phyloP scores from a whole-genome alignment of 2,113 vertebrate genomes.

The Solenodon paradoxus region DNA sequence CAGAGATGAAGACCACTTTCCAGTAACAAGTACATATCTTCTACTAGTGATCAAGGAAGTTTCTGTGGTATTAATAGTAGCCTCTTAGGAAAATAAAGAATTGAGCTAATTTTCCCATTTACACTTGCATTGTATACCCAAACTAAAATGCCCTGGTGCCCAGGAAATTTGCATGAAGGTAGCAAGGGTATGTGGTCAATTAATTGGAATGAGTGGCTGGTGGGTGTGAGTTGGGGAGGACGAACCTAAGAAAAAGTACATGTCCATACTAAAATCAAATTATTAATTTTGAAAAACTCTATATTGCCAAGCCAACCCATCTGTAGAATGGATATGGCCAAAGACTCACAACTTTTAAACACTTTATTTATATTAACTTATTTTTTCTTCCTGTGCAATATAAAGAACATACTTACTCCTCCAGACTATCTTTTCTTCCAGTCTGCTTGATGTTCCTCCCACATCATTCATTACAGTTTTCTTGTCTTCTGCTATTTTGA shows the following conservation, averaged over 20 bases:
- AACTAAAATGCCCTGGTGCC: neutral
- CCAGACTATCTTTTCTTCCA: neutral
- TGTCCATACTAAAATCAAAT: neutral
- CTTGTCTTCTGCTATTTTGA: conserved; percentile 58
- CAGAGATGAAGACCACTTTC: neutral
- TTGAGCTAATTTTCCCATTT: neutral
- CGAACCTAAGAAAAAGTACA: no score
- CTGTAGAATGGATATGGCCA: neutral
- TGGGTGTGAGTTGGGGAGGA: accelerated
- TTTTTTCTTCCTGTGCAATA: conserved; percentile 9
- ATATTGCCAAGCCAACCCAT: neutral
- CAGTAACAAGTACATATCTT: neutral
- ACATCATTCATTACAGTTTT: conserved; percentile 43
- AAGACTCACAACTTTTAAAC: neutral
- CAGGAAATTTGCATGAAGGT: neutral
- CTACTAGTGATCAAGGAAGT: neutral
- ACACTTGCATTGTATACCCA: neutral
- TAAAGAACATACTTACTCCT: neutral
- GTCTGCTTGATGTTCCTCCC: neutral
- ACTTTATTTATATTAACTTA: neutral
- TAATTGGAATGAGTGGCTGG: neutral
- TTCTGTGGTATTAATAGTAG: neutral
- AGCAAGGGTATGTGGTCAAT: neutral
- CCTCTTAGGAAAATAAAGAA: neutral
- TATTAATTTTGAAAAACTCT: neutral